Conservation (phyloP, 2,797 vertebrate genomes). For the Leptoclinus maculatus region DNA sequence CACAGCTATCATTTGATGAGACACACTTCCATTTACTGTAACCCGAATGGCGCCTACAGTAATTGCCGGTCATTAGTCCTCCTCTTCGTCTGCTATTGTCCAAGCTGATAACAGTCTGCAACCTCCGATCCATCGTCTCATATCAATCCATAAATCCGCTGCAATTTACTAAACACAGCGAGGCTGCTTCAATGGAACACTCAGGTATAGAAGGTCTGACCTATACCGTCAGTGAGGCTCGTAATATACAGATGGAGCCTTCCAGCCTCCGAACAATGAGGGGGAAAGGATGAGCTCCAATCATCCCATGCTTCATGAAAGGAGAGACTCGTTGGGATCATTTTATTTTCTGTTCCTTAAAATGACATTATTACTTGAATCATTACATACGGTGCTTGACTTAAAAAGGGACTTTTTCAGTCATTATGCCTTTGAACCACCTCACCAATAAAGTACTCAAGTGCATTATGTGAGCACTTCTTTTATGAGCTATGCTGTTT, state of each 20-base stretch:
- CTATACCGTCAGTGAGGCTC: not conserved
- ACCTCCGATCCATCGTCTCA: not conserved
- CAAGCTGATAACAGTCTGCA: not conserved
- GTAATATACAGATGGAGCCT: constrained; percentile 15
- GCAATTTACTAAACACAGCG: constrained; percentile 19
- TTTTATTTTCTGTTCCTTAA: constrained; percentile 47
- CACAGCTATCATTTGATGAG: not conserved
- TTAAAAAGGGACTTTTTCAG: constrained; percentile 42
- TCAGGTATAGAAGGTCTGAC: not conserved
- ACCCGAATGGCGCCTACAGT: not conserved
- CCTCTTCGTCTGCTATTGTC: not conserved
- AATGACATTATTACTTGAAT: constrained; percentile 49
- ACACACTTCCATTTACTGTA: not conserved
- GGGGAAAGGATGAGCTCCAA: constrained; percentile 19
- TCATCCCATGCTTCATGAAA: constrained; percentile 48
- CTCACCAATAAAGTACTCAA: constrained; percentile 32
- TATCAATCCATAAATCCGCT: constrained; percentile 14
- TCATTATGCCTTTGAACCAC: constrained; percentile 56
- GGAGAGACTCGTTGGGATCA: constrained; percentile 38
- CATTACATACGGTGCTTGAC: constrained; percentile 49
- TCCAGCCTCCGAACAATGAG: constrained; percentile 24
- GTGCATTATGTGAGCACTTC: constrained; percentile 31
- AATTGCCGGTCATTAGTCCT: not conserved
- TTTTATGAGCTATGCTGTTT: constrained; percentile 43
- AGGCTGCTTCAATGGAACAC: not conserved